A percentile compares a stretch with the other conserved stretches of the same genome.
These are phyloP conservation scores for Drosophila funebris DNA, from an alignment of 1,140 invertebrate genomes.

Conservation along the genomic window DNA sequence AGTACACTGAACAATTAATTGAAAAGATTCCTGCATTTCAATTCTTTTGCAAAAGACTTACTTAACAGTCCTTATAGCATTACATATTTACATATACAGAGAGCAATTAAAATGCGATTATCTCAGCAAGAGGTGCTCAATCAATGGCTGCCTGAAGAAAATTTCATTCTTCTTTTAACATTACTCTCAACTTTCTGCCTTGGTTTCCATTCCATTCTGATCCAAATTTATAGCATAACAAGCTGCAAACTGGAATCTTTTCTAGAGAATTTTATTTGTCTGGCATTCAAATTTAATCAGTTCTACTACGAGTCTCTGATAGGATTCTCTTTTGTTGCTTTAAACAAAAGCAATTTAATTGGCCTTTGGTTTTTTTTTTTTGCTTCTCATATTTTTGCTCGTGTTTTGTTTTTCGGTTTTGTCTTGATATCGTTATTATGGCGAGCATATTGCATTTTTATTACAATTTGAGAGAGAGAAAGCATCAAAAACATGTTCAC, in stretches of 20 bases:
- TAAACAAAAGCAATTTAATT: not conserved
- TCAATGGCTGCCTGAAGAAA: not conserved
- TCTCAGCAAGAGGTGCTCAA: not conserved
- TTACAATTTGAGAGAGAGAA: not conserved
- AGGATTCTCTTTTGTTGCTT: not conserved
- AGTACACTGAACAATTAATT: no score
- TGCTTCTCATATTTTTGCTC: not conserved
- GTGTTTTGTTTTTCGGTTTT: not conserved
- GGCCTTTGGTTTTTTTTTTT: not conserved
- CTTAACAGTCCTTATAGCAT: no score
- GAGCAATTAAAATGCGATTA: not conserved
- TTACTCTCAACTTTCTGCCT: not conserved
- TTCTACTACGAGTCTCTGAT: not conserved
- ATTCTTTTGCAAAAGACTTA: no score
- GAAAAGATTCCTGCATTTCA: no score
- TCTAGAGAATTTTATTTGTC: not conserved
- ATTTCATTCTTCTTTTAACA: not conserved
- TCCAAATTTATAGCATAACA: not conserved
- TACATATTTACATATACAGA: no score
- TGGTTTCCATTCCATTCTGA: not conserved
- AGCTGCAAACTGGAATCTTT: not conserved
- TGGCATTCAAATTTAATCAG: not conserved
- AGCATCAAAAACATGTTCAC: slow-evolving; percentile 55
- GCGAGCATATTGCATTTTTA: slow-evolving; percentile 54
- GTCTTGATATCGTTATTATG: slow-evolving; percentile 24